Percentiles rank a stretch among this genome's conserved stretches.
These are phyloP conservation scores for Thereva unica DNA, from an alignment of 2,888 invertebrate species.

Conservation along the genomic window DNA sequence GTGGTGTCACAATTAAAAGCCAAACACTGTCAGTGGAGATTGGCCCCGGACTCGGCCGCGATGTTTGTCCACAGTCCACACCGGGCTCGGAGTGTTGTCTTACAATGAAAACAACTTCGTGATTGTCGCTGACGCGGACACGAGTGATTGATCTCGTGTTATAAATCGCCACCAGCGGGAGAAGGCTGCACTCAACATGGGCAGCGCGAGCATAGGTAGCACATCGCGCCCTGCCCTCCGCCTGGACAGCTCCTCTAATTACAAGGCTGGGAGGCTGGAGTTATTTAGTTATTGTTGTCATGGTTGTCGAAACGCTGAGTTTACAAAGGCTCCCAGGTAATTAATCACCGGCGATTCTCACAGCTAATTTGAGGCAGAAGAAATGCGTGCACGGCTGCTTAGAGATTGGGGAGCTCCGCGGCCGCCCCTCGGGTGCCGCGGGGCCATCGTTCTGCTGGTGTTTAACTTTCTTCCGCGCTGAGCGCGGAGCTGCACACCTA, in stretches of 20 bases:
- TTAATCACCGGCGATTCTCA: conserved; percentile 40
- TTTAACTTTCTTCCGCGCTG: conserved; percentile 17
- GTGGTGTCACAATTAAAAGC: no score
- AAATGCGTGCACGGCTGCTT: conserved; percentile 40
- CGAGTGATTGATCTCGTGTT: conserved; percentile 29
- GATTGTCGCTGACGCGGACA: conserved; percentile 27
- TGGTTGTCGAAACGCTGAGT: conserved; percentile 28
- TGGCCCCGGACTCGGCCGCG: no score
- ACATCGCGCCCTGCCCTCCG: conserved; percentile 3
- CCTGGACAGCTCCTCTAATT: conserved; percentile 12
- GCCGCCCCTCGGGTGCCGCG: not conserved
- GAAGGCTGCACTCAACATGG: not conserved
- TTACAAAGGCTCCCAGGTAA: conserved; percentile 37
- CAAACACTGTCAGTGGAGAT: no score
- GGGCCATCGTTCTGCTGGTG: conserved; percentile 7
- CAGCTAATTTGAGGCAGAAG: conserved; percentile 36
- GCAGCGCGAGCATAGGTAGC: conserved; percentile 1
- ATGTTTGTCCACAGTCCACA: no score
- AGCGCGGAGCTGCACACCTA: conserved; percentile 5
- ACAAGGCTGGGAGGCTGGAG: conserved; percentile 5
- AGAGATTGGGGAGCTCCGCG: conserved; percentile 16
- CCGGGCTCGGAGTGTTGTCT: no score
- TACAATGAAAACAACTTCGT: conserved; percentile 1
- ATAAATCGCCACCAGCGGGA: conserved; percentile 13
- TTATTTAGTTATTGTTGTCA: conserved; percentile 34